Conservation (phyloP, 2,797 vertebrate genomes). For the Triplophysa yarkandensis region DNA sequence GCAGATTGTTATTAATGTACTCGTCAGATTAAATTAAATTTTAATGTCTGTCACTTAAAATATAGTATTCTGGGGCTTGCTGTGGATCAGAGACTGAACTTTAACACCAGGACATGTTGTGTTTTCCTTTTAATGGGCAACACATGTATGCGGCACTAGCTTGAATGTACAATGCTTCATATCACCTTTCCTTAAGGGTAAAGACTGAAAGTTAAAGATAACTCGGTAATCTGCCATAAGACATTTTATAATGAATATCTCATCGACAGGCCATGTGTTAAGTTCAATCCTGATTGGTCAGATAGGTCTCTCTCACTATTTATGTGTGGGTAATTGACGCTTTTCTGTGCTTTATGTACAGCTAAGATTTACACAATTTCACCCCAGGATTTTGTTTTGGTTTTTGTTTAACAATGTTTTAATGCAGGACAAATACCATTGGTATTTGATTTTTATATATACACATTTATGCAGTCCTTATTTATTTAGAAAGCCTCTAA, state of each 20-base stretch:
- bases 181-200: background rate
- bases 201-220: background rate
- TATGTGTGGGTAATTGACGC: background rate
- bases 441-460: too few species aligned
- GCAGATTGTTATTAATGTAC: slow-evolving; percentile 45
- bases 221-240: slow-evolving; percentile 4
- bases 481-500: background rate
- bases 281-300: background rate
- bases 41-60: slow-evolving; percentile 44
- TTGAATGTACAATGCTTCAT: background rate
- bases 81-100: background rate
- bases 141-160: background rate
- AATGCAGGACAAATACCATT: too few species aligned
- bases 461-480: background rate
- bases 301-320: background rate
- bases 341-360: background rate
- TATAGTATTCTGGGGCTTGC: slow-evolving; percentile 17
- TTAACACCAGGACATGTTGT: background rate
- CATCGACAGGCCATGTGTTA: slow-evolving; percentile 5
- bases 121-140: slow-evolving; percentile 23
- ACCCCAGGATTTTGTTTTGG: too few species aligned
- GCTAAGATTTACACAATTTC: background rate
- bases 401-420: too few species aligned
- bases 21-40: slow-evolving; percentile 49
- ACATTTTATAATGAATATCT: slow-evolving; percentile 4